Conservation (phyloP, 2,113 vertebrate species). For the Poicephalus meyeri region DNA sequence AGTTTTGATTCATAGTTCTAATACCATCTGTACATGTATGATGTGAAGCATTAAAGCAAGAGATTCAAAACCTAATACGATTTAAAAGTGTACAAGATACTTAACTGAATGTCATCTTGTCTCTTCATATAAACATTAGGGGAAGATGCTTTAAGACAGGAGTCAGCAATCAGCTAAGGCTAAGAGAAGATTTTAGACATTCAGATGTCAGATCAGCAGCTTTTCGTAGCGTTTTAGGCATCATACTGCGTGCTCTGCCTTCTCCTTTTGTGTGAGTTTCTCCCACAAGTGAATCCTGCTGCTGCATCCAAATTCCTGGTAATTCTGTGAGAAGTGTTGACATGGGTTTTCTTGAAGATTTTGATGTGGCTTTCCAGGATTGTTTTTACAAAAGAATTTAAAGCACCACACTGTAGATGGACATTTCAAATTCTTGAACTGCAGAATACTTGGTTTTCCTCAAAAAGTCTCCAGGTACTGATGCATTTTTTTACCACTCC, state of each 20-base stretch:
- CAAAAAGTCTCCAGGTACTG: background rate
- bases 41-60: background rate
- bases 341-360: background rate
- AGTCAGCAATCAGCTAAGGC: background rate
- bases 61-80: background rate
- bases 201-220: background rate
- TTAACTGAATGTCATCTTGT: background rate
- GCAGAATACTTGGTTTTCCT: background rate
- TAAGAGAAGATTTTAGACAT: background rate
- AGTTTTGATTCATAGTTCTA: background rate
- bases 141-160: background rate
- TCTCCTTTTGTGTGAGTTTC: background rate
- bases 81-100: background rate
- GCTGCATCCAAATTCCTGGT: background rate
- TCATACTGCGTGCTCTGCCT: background rate
- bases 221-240: background rate
- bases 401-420: background rate
- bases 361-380: background rate
- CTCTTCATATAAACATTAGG: background rate
- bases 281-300: background rate
- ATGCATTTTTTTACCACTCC: background rate
- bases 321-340: background rate
- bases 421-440: background rate
- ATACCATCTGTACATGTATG: background rate
- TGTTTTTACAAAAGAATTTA: background rate